Base-by-base conservation (phyloP, 2,113 vertebrate genomes). In the Todiramphus chloris region DNA sequence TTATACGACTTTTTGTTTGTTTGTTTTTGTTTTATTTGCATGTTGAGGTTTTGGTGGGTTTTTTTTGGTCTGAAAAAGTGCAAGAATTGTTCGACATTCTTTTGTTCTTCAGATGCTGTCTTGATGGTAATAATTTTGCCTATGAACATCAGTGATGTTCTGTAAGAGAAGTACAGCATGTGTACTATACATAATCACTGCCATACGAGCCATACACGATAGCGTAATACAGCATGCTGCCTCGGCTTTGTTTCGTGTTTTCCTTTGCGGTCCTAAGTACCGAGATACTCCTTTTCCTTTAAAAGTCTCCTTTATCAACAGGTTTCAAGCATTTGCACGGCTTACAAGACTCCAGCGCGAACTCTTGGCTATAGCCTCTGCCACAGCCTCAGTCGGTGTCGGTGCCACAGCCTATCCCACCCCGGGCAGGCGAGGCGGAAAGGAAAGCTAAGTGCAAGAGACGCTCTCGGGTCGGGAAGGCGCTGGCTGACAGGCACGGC, bases 121-220 rank as follows among this genome's bases (percentile, higher is more conserved):
- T 43, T 9, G 11, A 5, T 8, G 31, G 8, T 19, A 0, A 35
- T 9, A 0, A 3, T 64, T 39, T 41, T 51, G 51, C 5, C 7
- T 16, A 0, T 11, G 3, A 0, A 3, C 8, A 3, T 1, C n/a
- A 14, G 68, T 1, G 27, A 37, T 7, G 18, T 5, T 56, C 51
- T 5, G 63, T 2, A 2, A 12, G n/a, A 17, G 64, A 0, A 13
- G 11, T 1, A 4, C 1, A 0, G 33, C 3, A 5, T 0, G 25
- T 3, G n/a, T n/a, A n/a, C n/a, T n/a, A n/a, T n/a, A n/a, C n/a
- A n/a, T n/a, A n/a, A n/a, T n/a, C n/a, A n/a, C n/a, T n/a, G n/a
- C n/a, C n/a, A n/a, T n/a, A n/a, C n/a, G n/a, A 33, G 20, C 24
- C 12, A 9, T 5, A 7, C 19, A 7, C 13, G 15, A 3, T 2